A percentile compares a stretch with the other conserved stretches of the same genome.
phyloP scores from a whole-genome alignment of 2,797 vertebrate species.

The Pelodytes ibericus region DNA sequence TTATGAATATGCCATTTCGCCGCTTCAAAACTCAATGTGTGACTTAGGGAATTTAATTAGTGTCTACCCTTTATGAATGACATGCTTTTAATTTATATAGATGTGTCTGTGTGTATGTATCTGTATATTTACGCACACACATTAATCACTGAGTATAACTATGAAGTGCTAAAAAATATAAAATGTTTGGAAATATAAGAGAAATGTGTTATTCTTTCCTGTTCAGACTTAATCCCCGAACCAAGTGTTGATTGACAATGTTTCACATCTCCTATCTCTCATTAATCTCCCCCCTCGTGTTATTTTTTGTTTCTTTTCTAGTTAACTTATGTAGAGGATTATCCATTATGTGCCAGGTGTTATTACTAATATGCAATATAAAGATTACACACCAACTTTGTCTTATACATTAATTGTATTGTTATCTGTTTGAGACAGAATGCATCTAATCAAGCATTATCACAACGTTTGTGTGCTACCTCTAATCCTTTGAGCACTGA shows the following conservation, averaged over 20 bases:
- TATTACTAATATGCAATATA: conserved; percentile 24
- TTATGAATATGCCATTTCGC: neutral
- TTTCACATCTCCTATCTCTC: conserved; percentile 39
- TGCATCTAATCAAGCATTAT: conserved; percentile 3
- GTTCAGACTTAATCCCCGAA: neutral
- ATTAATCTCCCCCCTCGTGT: conserved; percentile 26
- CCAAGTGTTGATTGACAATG: conserved; percentile 32
- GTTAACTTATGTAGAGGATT: conserved; percentile 37
- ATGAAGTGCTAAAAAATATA: too few relatives aligned
- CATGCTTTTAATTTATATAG: neutral
- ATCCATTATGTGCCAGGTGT: conserved; percentile 29
- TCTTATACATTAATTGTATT: conserved; percentile 28
- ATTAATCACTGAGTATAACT: too few relatives aligned
- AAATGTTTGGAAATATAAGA: too few relatives aligned
- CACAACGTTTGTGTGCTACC: conserved; percentile 1
- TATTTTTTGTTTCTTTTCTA: conserved; percentile 21
- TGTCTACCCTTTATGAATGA: conserved; percentile 1
- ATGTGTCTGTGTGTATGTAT: too few relatives aligned
- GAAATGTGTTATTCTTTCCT: neutral
- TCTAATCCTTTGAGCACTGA: neutral
- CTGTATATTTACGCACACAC: too few relatives aligned
- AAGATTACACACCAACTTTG: conserved; percentile 24
- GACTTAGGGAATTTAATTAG: conserved; percentile 9
- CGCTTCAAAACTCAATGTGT: neutral
- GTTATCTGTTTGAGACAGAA: conserved; percentile 21